Percentiles rank a stretch among this genome's conserved stretches.
Conservation (phyloP, 2,797 vertebrate species). For the Melanotaenia boesemani region DNA sequence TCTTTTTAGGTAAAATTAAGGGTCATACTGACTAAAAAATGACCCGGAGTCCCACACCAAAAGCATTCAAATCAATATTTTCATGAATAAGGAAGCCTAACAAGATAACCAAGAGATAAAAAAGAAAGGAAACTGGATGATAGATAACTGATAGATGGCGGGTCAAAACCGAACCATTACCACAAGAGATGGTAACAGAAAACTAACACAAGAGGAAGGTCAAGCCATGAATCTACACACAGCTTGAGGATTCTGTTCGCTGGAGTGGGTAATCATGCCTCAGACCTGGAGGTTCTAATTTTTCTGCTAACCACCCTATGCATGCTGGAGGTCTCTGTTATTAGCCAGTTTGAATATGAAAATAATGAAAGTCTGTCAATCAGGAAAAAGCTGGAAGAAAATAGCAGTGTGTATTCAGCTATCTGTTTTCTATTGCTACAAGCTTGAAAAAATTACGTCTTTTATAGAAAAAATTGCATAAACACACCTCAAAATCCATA, state of each 20-base stretch:
- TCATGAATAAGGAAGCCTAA: too few species aligned
- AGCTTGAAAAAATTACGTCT: not conserved
- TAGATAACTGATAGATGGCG: too few species aligned
- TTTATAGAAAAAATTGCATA: not conserved
- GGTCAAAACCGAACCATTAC: too few species aligned
- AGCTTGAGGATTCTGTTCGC: not conserved
- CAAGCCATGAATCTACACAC: not conserved
- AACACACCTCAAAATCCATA: not conserved
- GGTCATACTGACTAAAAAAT: too few species aligned
- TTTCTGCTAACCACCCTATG: not conserved
- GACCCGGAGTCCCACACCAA: too few species aligned
- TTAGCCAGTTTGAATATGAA: not conserved
- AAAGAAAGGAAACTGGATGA: too few species aligned
- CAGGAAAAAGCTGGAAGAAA: not conserved
- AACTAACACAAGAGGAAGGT: too few species aligned
- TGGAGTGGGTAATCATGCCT: not conserved
- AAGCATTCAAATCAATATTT: too few species aligned
- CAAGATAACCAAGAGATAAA: too few species aligned
- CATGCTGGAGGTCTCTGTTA: not conserved
- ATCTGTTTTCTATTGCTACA: not conserved
- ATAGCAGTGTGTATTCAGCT: not conserved
- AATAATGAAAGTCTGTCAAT: too few species aligned
- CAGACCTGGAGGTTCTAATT: not conserved
- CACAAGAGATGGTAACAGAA: too few species aligned
- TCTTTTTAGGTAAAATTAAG: too few species aligned